Evolutionary conservation across 2,113 vertebrate genomes (phyloP).

Genomic region (Piliocolobus tephrosceles): DNA sequence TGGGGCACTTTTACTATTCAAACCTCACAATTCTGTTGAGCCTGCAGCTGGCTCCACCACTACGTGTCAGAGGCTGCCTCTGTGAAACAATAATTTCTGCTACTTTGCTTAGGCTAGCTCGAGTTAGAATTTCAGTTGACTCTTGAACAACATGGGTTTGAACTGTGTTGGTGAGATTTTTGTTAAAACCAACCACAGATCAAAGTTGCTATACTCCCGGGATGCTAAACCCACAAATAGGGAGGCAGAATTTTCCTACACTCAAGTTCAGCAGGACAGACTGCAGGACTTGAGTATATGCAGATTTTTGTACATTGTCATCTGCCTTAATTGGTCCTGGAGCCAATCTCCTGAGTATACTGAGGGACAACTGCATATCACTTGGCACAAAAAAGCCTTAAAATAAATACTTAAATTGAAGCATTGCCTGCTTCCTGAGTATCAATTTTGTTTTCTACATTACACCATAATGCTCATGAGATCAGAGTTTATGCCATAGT

Average conservation of each 20-base stretch:
- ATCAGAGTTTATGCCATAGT: neutral
- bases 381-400: neutral
- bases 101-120: neutral
- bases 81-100: neutral
- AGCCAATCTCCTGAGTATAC: neutral
- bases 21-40: neutral
- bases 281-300: neutral
- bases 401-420: neutral
- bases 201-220: neutral
- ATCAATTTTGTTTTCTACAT: neutral
- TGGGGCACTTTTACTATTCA: neutral
- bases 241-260: neutral
- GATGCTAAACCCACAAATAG: neutral
- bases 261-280: neutral
- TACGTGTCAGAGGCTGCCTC: neutral
- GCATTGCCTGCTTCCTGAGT: neutral
- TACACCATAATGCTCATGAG: neutral
- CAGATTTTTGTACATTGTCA: neutral
- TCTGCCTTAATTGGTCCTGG: neutral
- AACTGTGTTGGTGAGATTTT: neutral
- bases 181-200: neutral
- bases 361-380: neutral
- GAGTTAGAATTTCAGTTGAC: neutral
- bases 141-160: neutral
- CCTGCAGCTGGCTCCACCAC: neutral